Percentiles rank a stretch among this genome's conserved stretches.
These are phyloP conservation scores for Melanotaenia nigrans DNA, from an alignment of 2,797 vertebrate species.

Conservation along the genomic window DNA sequence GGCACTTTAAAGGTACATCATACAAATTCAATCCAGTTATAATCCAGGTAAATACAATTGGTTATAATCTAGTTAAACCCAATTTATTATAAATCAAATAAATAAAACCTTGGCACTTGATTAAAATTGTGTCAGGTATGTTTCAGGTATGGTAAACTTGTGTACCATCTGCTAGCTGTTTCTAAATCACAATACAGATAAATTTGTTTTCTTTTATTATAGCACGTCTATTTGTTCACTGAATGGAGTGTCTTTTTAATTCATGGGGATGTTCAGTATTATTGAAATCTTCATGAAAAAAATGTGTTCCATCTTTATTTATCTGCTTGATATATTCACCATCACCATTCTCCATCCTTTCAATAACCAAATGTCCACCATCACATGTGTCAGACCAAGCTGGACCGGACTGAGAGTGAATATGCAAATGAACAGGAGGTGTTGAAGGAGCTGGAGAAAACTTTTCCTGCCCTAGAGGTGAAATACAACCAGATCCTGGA, in stretches of 20 bases:
- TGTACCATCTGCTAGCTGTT: too few relatives aligned
- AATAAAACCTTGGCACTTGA: background rate
- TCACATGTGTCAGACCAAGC: slow-evolving; percentile 73
- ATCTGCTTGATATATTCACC: background rate
- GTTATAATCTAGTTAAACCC: too few relatives aligned
- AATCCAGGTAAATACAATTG: too few relatives aligned
- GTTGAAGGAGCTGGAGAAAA: slow-evolving; percentile 76
- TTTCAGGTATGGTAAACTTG: background rate
- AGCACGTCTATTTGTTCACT: too few relatives aligned
- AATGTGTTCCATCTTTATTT: background rate
- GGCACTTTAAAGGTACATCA: too few relatives aligned
- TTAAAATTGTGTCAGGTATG: background rate
- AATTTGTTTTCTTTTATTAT: too few relatives aligned
- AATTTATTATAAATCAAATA: too few relatives aligned
- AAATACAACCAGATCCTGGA: slow-evolving; percentile 85
- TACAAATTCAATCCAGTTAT: too few relatives aligned
- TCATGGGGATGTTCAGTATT: too few relatives aligned
- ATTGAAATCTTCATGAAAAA: too few relatives aligned
- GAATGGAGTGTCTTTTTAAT: too few relatives aligned
- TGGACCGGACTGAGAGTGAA: slow-evolving; percentile 71
- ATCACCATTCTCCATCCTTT: background rate
- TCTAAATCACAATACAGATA: too few relatives aligned
- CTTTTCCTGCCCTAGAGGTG: slow-evolving; percentile 71
- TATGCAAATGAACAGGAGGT: slow-evolving; percentile 79
- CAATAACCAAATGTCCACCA: background rate